Evolutionary conservation across 2,888 invertebrate species (phyloP).

Genomic region (Smittia aterrima): DNA sequence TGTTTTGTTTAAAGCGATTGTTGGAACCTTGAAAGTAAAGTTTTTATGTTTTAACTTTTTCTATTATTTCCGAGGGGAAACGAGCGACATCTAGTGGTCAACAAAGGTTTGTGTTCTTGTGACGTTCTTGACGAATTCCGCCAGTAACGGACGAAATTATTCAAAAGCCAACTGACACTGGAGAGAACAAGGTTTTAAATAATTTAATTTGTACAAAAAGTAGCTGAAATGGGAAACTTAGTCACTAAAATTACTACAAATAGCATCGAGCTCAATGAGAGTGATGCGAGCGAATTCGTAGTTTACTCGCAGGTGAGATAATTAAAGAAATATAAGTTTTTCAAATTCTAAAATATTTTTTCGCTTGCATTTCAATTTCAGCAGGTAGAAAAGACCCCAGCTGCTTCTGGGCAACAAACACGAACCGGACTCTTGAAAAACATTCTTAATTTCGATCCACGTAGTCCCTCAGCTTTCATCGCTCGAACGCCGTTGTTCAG

Average conservation of each 20-base stretch:
- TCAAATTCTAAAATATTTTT: not conserved
- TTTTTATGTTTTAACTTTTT: too few relatives aligned
- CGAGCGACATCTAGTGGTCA: too few relatives aligned
- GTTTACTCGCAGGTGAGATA: not conserved
- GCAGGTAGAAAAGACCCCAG: slow-evolving; percentile 18
- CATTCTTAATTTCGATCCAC: slow-evolving; percentile 20
- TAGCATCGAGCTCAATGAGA: slow-evolving; percentile 14
- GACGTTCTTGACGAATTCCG: too few relatives aligned
- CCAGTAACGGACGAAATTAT: not conserved
- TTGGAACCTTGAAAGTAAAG: too few relatives aligned
- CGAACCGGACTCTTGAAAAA: slow-evolving; percentile 28
- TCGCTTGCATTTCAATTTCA: not conserved
- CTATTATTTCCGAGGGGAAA: too few relatives aligned
- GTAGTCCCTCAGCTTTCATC: slow-evolving; percentile 28
- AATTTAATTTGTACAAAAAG: too few relatives aligned
- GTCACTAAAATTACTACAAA: slow-evolving; percentile 37
- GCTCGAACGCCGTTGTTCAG: slow-evolving; percentile 34
- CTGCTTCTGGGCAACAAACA: not conserved
- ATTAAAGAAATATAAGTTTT: not conserved
- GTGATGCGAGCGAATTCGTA: slow-evolving; percentile 18
- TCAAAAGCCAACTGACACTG: too few relatives aligned
- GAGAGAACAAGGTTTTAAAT: too few relatives aligned
- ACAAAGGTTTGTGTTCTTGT: too few relatives aligned
- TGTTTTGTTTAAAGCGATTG: too few relatives aligned
- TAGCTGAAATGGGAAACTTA: slow-evolving; percentile 25